These are phyloP conservation scores for Zhengitettix transpicula DNA, from an alignment of 2,888 invertebrate species.

Conservation along the genomic window DNA sequence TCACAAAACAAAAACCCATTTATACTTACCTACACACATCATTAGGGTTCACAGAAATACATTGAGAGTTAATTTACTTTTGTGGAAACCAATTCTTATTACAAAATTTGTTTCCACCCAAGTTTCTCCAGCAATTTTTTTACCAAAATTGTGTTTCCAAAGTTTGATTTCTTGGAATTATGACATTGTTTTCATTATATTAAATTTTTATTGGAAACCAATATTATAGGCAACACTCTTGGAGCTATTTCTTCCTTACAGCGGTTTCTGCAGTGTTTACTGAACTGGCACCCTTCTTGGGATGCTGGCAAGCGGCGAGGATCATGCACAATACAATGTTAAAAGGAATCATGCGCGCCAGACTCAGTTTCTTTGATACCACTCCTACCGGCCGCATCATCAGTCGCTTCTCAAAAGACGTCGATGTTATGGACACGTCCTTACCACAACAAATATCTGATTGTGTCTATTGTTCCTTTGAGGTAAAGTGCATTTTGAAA, in stretches of 20 bases:
- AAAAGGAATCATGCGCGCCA: conserved; percentile 28
- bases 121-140: background rate
- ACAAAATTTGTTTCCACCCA: background rate
- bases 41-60: no score
- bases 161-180: background rate
- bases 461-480: conserved; percentile 51
- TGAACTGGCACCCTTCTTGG: conserved; percentile 51
- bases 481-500: conserved; percentile 35
- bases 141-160: background rate
- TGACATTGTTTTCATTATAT: no score
- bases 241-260: conserved; percentile 29
- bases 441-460: conserved; percentile 48
- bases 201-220: no score
- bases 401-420: conserved; percentile 49
- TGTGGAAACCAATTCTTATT: no score
- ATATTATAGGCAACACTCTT: no score
- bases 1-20: no score
- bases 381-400: conserved; percentile 32
- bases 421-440: conserved; percentile 52
- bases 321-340: conserved; percentile 28
- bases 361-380: conserved; percentile 33
- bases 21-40: no score
- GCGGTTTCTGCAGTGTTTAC: conserved; percentile 47
- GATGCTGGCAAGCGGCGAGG: conserved; percentile 47
- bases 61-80: no score